A percentile compares a stretch with the other conserved stretches of the same genome.
These are phyloP conservation scores for Bombus fervidus DNA, from an alignment of 1,140 invertebrate genomes.

Conservation along the genomic window DNA sequence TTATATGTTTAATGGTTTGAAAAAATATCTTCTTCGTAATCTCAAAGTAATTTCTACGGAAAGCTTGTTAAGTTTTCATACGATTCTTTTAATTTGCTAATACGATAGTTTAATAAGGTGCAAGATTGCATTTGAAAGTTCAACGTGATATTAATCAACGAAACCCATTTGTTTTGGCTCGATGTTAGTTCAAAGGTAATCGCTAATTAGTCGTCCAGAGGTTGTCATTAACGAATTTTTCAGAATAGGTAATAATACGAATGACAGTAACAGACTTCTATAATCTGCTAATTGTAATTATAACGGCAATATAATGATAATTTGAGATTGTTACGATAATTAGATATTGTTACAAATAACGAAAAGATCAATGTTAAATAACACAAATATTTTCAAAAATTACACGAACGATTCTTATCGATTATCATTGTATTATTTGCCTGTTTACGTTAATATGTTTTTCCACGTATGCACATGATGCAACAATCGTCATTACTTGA, in stretches of 20 bases:
- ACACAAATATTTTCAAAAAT: neutral
- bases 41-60: neutral
- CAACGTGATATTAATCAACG: neutral
- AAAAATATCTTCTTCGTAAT: neutral
- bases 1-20: neutral
- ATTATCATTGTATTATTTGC: neutral
- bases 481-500: constrained; percentile 6
- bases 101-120: neutral
- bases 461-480: neutral
- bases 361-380: neutral
- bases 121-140: neutral
- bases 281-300: too few species aligned
- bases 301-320: too few species aligned
- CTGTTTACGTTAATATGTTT: neutral
- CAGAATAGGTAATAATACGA: neutral
- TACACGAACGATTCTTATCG: neutral
- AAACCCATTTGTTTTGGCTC: neutral
- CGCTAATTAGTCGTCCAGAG: neutral
- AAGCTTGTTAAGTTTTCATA: too few species aligned
- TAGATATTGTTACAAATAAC: neutral
- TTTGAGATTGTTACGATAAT: too few species aligned
- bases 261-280: neutral
- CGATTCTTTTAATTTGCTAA: neutral
- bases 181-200: neutral
- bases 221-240: neutral